A percentile compares a stretch with the other conserved stretches of the same genome.
These are phyloP conservation scores for Geotrupes spiniger DNA, from an alignment of 2,888 invertebrate genomes.

Conservation along the genomic window DNA sequence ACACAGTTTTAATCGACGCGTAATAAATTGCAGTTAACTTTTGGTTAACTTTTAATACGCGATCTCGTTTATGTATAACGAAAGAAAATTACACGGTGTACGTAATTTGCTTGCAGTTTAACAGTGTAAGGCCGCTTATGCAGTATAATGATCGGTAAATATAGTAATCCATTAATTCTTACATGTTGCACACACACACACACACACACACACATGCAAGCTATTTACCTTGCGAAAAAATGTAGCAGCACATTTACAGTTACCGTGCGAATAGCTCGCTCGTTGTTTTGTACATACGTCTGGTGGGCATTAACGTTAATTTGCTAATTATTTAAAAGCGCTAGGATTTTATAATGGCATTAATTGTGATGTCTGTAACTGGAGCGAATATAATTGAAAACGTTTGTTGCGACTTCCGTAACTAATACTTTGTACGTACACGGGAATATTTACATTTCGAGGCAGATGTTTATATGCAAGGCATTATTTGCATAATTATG, in stretches of 20 bases:
- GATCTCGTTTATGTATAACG: constrained; percentile 14
- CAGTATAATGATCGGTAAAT: constrained; percentile 18
- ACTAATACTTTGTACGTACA: neutral
- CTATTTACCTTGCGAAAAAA: too few relatives aligned
- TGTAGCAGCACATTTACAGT: too few relatives aligned
- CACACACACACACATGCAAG: too few relatives aligned
- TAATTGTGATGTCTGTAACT: neutral
- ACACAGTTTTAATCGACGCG: too few relatives aligned
- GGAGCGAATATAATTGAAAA: constrained; percentile 4
- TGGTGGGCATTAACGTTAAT: too few relatives aligned
- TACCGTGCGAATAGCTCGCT: too few relatives aligned
- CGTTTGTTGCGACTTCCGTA: constrained; percentile 4
- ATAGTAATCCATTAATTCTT: constrained; percentile 18
- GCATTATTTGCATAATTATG: constrained; percentile 5
- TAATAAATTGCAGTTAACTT: too few relatives aligned
- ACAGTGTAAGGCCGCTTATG: constrained; percentile 11
- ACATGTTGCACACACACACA: neutral
- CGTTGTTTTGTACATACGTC: too few relatives aligned
- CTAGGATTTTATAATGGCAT: neutral
- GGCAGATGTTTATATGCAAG: neutral
- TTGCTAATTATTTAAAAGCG: too few relatives aligned
- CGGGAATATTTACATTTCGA: constrained; percentile 3
- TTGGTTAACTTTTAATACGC: neutral
- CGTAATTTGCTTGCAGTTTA: constrained; percentile 19
- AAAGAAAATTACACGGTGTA: constrained; percentile 17